These are phyloP conservation scores for Sternarchorhynchus goeldii DNA, from an alignment of 2,797 vertebrate genomes.

Conservation along the genomic window DNA sequence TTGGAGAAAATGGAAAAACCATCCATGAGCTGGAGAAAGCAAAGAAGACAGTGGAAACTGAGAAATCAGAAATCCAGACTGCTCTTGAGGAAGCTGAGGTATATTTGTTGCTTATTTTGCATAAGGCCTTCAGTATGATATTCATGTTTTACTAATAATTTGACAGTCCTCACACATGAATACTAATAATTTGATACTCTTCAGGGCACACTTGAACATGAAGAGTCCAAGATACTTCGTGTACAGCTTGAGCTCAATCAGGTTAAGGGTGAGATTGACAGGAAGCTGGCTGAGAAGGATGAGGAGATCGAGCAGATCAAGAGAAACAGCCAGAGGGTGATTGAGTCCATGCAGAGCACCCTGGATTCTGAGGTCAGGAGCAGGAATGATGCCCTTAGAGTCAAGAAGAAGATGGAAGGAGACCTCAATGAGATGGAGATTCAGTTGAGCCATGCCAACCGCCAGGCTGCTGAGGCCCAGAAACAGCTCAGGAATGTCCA, in stretches of 20 bases:
- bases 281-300: conserved; percentile 84
- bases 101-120: conserved; percentile 27
- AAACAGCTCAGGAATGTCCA: conserved; percentile 82
- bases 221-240: conserved; percentile 86
- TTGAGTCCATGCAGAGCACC: conserved; percentile 81
- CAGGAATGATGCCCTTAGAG: conserved; percentile 83
- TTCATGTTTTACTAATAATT: neutral
- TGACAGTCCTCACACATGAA: neutral
- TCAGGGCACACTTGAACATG: conserved; percentile 84
- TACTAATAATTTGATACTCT: neutral
- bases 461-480: conserved; percentile 80
- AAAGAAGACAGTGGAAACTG: conserved; percentile 82
- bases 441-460: conserved; percentile 83
- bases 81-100: conserved; percentile 89
- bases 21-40: conserved; percentile 86
- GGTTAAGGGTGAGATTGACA: conserved; percentile 84
- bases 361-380: conserved; percentile 84
- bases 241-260: conserved; percentile 87
- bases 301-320: conserved; percentile 89
- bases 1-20: conserved; percentile 82
- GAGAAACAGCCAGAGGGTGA: conserved; percentile 82
- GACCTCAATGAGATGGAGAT: conserved; percentile 87
- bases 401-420: conserved; percentile 90
- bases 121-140: too few relatives aligned
- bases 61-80: conserved; percentile 82